Base-by-base conservation (phyloP, 2,797 vertebrate genomes). In the Zalophus californianus region DNA sequence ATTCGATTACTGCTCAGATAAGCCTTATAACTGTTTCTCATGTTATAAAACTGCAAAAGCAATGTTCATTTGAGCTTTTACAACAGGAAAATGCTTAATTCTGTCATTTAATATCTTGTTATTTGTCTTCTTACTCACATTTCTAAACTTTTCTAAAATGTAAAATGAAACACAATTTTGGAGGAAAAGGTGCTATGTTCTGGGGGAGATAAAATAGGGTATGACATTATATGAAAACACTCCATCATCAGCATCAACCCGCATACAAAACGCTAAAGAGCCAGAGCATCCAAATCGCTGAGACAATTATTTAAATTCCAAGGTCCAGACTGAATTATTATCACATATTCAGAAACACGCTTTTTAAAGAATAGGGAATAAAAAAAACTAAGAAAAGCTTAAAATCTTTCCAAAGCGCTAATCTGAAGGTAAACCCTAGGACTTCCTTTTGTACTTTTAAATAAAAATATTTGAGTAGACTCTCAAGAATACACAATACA, bases 21-120 rank as follows among this genome's bases (percentile, higher is more conserved):
- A 98, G 97, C 68, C 44, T 83, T 92, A 73, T 94, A 98, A 98
- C 93, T 95, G 96, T 97, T 97, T 96, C 95, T 97, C 87, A 96
- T 9, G 96, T 94, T 89, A 96, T 73, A 79, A 98, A 97, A 98
- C 96, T 98, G 96, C 92, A 98, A 96, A 97, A 97, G 87, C 96
- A 91, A 90, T 50, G 62, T 85, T 96, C 96, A 96, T 80, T 77
- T 86, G 79, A 98, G 94, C 80, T 97, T 97, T 98, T 98, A 92
- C 64, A 97, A 92, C 87, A 98, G 38, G 80, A 97, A 98, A 98
- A 98, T 18, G 13, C 54, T 97, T 97, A 97, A 98, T 98, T 98
- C 92, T 98, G 94, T 98, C 93, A 96, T 95, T 82, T 94, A 54
- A 92, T 77, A 93, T 97, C 97, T 97, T 72, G 73, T 78, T 93